These are phyloP conservation scores for Drosophila persimilis DNA, from an alignment of 1,140 invertebrate genomes.

Conservation along the genomic window DNA sequence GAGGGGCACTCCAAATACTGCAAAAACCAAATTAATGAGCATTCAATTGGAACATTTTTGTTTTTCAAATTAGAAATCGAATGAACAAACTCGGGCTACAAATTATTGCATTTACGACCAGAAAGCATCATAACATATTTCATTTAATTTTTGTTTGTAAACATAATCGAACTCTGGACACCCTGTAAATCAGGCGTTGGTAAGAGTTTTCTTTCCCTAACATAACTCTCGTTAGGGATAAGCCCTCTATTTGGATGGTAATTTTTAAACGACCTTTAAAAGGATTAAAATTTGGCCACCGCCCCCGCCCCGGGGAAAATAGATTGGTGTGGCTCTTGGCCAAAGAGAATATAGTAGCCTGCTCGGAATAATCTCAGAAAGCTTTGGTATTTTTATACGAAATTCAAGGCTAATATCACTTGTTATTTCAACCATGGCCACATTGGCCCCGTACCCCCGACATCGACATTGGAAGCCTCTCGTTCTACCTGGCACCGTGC, in stretches of 20 bases:
- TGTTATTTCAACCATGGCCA: conserved; percentile 66
- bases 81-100: conserved; percentile 52
- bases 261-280: no score
- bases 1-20: conserved; percentile 8
- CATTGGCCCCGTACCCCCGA: conserved; percentile 59
- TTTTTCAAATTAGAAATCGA: conserved; percentile 55
- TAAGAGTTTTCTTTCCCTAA: no score
- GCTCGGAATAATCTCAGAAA: conserved; percentile 30
- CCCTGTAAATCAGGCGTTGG: no score
- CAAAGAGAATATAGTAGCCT: conserved; percentile 25
- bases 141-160: no score
- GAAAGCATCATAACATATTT: no score
- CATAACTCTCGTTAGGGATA: no score
- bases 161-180: no score
- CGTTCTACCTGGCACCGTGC: neutral
- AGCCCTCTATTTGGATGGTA: no score
- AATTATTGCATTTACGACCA: conserved; percentile 61
- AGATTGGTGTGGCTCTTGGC: no score
- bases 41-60: conserved; percentile 49
- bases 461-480: conserved; percentile 2
- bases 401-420: conserved; percentile 76
- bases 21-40: conserved; percentile 9
- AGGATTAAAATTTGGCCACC: no score
- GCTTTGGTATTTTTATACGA: conserved; percentile 17
- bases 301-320: no score